Conservation (phyloP, 2,888 invertebrate species). For the Brachypterus glaber region DNA sequence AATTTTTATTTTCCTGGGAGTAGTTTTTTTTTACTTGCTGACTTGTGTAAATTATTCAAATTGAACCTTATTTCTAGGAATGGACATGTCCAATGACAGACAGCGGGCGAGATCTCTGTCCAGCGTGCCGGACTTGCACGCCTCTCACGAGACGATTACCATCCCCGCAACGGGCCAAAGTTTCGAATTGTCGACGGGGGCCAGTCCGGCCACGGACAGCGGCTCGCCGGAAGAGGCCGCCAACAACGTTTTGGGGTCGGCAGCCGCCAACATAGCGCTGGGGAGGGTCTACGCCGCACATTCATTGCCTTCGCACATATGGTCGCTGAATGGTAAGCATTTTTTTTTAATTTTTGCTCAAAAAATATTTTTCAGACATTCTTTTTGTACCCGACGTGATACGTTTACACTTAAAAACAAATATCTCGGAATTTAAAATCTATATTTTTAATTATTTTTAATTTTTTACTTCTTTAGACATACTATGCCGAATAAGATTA, state of each 20-base stretch:
- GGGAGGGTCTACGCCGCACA: conserved; percentile 80
- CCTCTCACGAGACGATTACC: conserved; percentile 47
- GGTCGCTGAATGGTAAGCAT: conserved; percentile 79
- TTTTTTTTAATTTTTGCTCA: too few species aligned
- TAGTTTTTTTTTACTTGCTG: too few species aligned
- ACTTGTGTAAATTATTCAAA: too few species aligned
- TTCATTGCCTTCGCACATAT: conserved; percentile 84
- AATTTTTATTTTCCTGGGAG: too few species aligned
- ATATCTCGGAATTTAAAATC: not conserved
- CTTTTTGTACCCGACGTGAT: not conserved
- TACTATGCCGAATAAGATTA: too few species aligned
- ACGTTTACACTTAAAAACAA: not conserved
- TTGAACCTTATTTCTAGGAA: too few species aligned
- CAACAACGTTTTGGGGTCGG: conserved; percentile 37
- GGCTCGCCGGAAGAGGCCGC: conserved; percentile 58
- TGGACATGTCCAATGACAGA: conserved; percentile 65
- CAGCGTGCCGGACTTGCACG: conserved; percentile 67
- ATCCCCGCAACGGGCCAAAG: conserved; percentile 54
- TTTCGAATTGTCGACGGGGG: conserved; percentile 55
- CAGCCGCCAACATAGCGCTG: conserved; percentile 48
- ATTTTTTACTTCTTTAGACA: not conserved
- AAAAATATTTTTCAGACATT: not conserved
- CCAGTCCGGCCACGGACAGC: conserved; percentile 58
- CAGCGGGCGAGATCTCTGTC: conserved; percentile 76
- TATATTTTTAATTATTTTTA: conserved; percentile 1